Evolutionary conservation across 2,113 vertebrate genomes (phyloP).

Genomic region (Aphelocoma coerulescens): DNA sequence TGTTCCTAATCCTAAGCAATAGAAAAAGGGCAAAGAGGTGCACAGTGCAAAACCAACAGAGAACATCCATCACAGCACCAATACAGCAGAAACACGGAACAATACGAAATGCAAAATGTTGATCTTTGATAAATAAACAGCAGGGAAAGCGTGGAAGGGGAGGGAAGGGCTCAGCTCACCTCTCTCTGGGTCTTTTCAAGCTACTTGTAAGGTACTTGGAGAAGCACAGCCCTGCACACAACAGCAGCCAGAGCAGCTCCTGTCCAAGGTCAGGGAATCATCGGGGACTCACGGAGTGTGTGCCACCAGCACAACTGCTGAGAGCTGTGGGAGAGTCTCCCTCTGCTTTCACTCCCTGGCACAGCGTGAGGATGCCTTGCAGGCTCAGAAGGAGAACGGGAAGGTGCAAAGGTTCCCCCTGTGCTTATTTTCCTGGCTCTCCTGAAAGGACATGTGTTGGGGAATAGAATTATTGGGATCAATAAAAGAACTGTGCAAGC

Average conservation of each 20-base stretch:
- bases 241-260: background rate
- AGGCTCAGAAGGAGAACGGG: background rate
- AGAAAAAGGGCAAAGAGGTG: background rate
- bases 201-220: background rate
- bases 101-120: background rate
- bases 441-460: background rate
- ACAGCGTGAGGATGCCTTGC: background rate
- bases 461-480: too few species aligned
- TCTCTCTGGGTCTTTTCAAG: background rate
- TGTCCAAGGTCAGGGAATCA: background rate
- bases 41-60: fast-evolving
- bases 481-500: too few species aligned
- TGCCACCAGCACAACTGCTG: background rate
- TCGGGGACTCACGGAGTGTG: background rate
- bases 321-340: background rate
- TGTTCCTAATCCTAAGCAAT: background rate
- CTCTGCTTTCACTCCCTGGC: background rate
- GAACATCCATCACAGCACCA: background rate
- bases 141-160: background rate
- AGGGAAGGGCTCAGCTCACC: background rate
- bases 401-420: background rate
- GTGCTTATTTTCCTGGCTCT: background rate
- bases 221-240: background rate
- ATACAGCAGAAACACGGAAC: background rate
- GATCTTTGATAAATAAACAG: background rate